Evolutionary conservation across 2,888 invertebrate species (phyloP), one percentile per base, ranked within the genome.

Genomic region (Catocala nupta): DNA sequence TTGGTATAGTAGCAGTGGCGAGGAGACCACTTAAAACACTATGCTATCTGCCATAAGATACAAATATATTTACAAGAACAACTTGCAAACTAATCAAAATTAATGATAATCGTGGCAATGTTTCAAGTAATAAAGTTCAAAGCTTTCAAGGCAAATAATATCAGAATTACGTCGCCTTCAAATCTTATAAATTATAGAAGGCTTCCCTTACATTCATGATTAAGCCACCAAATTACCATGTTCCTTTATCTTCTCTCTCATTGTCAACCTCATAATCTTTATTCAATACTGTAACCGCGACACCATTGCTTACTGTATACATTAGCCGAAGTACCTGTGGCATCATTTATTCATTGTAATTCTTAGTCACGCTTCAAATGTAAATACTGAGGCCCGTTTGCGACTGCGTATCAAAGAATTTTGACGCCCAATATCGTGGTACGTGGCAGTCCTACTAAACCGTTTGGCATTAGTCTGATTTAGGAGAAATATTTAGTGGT

Each of bases 291-390:
- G 36, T 45, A 52, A 45, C 39, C 45, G 12, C 50, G 10, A 12
- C 36, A 59, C 13, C 51, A 39, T 51, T 13, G 45, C 43, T 45
- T 45, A 44, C 53, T 54, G 50, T 56, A 55, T 61, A 47, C 33
- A 55, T 61, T 61, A 61, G 13, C 34, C 11, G 12, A 13, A 51
- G 44, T 61, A 55, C 50, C 55, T 42, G 51, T 51, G 42, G 51
- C 57, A 73, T 82, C 78, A 80, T 80, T 81, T 83, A 82, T 83
- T 82, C 81, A 80, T 73, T 52, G 57, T 51, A 25, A 53, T 52
- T 56, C 55, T 33, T 60, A 60, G 52, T 71, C 77, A 71, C 75
- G 77, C 77, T 68, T 78, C 71, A 60, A 60, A 82, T 81, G 80
- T 78, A 80, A 82, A 81, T 80, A 66, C 56, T 63, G 65, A 52